Conservation (phyloP, 2,888 invertebrate genomes). For the Cephus rjabovi region DNA sequence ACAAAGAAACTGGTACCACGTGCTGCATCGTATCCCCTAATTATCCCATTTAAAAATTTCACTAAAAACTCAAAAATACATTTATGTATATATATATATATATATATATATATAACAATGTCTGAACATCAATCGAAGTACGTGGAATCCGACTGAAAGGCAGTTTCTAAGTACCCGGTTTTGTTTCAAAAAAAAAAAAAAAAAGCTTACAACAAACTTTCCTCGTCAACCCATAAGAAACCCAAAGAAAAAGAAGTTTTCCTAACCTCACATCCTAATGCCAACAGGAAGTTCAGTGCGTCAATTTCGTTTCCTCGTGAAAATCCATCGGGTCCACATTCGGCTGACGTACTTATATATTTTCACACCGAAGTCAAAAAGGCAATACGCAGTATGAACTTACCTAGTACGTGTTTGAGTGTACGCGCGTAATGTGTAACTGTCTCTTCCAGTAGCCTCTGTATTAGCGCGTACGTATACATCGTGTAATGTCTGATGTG, state of each 20-base stretch:
- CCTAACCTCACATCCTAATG: not conserved
- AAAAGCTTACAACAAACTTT: not conserved
- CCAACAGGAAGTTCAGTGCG: not conserved
- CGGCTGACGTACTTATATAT: slow-evolving; percentile 43
- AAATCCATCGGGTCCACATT: not conserved
- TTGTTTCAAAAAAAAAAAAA: not conserved
- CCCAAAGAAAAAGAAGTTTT: not conserved
- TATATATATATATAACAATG: not conserved
- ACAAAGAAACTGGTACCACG: slow-evolving; percentile 12
- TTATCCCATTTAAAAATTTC: not conserved
- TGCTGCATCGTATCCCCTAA: not conserved
- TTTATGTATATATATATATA: not conserved
- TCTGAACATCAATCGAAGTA: not conserved
- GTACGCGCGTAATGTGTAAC: slow-evolving; percentile 17
- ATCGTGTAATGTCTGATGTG: not conserved
- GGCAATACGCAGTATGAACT: slow-evolving; percentile 67
- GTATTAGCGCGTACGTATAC: not conserved
- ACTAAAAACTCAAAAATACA: not conserved
- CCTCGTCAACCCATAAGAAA: not conserved
- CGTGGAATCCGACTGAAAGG: not conserved
- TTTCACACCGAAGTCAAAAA: slow-evolving; percentile 67
- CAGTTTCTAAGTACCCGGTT: not conserved
- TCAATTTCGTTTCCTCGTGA: not conserved
- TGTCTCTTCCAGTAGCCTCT: not conserved
- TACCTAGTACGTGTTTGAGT: slow-evolving; percentile 62